Conservation (phyloP, 2,888 invertebrate genomes). For the Acleris holmiana region DNA sequence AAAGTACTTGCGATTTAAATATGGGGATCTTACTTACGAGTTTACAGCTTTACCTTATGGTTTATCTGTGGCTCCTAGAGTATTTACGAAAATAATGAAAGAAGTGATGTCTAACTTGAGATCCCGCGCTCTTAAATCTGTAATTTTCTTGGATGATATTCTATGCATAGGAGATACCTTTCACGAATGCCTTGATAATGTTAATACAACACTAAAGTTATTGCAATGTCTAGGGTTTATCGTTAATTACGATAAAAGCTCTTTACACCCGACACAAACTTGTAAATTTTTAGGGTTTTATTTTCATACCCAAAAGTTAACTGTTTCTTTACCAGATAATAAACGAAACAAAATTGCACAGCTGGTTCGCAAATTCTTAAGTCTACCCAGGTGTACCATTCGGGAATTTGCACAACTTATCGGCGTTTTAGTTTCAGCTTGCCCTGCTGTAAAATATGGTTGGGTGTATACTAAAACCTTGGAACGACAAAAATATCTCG, state of each 20-base stretch:
- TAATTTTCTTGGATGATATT: too few species aligned
- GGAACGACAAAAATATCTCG: background rate
- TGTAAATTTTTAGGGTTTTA: constrained; percentile 1
- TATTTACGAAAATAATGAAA: too few species aligned
- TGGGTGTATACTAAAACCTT: background rate
- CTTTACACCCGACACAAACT: background rate
- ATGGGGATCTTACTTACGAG: too few species aligned
- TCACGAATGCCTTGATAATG: too few species aligned
- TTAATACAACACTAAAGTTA: too few species aligned
- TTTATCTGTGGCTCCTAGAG: too few species aligned
- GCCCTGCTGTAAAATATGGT: background rate
- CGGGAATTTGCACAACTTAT: background rate
- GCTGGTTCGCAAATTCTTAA: background rate
- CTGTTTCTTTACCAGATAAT: background rate
- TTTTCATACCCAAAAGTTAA: background rate
- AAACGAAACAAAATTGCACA: background rate
- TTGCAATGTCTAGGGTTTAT: too few species aligned
- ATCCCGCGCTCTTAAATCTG: too few species aligned
- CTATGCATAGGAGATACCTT: too few species aligned
- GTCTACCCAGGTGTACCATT: background rate
- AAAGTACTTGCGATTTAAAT: too few species aligned
- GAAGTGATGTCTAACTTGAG: too few species aligned
- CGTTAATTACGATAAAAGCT: constrained; percentile 5
- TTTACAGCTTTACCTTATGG: too few species aligned
- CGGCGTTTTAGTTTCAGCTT: background rate